Conservation (phyloP, 2,888 invertebrate species). For the Andrena praecox region DNA sequence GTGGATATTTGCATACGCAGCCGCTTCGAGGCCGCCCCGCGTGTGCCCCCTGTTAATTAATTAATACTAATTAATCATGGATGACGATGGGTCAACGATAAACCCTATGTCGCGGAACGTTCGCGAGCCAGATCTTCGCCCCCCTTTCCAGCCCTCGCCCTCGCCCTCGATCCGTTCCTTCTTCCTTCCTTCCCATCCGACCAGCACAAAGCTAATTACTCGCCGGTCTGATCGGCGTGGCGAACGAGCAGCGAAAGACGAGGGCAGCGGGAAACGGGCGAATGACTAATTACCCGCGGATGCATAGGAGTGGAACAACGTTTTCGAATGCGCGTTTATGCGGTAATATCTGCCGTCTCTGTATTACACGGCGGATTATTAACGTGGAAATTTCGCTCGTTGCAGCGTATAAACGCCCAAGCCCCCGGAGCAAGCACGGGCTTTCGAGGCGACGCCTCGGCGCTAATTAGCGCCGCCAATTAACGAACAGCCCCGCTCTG, state of each 20-base stretch:
- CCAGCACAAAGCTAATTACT: conserved; percentile 63
- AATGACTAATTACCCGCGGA: conserved; percentile 68
- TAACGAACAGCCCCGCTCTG: conserved; percentile 62
- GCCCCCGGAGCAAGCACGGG: conserved; percentile 55
- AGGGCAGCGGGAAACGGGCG: conserved; percentile 49
- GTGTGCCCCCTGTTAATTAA: conserved; percentile 53
- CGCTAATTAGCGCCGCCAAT: conserved; percentile 76
- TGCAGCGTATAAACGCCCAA: conserved; percentile 55
- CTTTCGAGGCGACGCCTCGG: conserved; percentile 68
- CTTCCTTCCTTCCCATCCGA: conserved; percentile 34
- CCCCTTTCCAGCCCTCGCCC: not conserved
- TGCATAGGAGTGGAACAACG: conserved; percentile 43
- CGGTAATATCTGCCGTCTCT: conserved; percentile 60
- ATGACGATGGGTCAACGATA: conserved; percentile 51
- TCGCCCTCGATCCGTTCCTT: not conserved
- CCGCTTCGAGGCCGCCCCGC: not conserved
- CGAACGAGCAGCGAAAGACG: conserved; percentile 44
- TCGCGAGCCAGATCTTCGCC: conserved; percentile 35
- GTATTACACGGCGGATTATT: conserved; percentile 63
- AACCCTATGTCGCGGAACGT: conserved; percentile 42
- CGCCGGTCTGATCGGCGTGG: conserved; percentile 42
- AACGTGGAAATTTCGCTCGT: conserved; percentile 67
- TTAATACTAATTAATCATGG: conserved; percentile 65
- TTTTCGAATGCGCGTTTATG: conserved; percentile 66
- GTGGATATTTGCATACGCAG: conserved; percentile 35